Evolutionary conservation across 2,888 invertebrate species (phyloP).

Genomic region (Hipparchia sbordonii): DNA sequence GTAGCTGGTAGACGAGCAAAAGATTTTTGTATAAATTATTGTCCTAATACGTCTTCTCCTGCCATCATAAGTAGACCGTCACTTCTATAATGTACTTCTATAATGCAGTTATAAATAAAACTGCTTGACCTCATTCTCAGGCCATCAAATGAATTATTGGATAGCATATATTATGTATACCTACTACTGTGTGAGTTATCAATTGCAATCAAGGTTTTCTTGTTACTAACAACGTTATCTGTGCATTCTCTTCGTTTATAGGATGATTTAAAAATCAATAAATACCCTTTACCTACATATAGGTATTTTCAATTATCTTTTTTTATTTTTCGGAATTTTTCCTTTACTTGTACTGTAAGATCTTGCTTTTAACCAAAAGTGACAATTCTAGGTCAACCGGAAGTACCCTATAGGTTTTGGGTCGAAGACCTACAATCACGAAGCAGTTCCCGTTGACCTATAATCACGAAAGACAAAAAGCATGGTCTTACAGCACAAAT

Average conservation of each 20-base stretch:
- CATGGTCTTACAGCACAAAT: no score
- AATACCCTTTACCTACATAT: background rate
- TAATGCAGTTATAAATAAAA: background rate
- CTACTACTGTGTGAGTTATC: conserved; percentile 6
- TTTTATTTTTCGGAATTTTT: no score
- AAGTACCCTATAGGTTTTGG: no score
- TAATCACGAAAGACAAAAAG: no score
- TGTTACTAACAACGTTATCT: background rate
- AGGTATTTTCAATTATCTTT: no score
- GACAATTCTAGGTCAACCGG: no score
- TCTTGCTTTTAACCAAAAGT: no score
- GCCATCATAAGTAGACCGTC: background rate
- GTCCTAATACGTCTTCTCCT: background rate
- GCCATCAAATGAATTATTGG: background rate
- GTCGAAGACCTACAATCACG: no score
- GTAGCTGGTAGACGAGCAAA: no score
- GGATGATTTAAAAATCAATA: conserved; percentile 5
- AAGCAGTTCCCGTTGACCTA: no score
- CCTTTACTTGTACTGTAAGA: no score
- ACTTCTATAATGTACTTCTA: background rate
- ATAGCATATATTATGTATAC: background rate
- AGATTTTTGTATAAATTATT: no score
- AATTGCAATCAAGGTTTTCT: conserved; percentile 4
- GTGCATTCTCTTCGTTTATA: background rate
- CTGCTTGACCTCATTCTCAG: conserved; percentile 1